Evolutionary conservation across 1,140 invertebrate species (phyloP), one percentile per base, ranked within the genome.

Genomic region (Venustaconcha ellipsiformis): DNA sequence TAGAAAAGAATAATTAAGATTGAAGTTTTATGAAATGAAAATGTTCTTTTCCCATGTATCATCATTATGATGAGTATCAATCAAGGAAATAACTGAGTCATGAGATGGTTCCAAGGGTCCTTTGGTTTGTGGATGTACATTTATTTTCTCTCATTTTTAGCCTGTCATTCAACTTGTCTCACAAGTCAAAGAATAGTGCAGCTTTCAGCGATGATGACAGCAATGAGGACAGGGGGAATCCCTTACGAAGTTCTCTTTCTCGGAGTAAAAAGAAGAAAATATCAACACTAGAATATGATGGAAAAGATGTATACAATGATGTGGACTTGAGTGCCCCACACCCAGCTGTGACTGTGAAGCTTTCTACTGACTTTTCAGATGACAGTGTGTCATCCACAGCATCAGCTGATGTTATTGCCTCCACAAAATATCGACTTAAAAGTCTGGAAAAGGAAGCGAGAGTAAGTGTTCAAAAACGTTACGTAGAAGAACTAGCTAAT

Each of bases 391-490:
- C 84, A 1, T 86, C 82, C n/a, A 79, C 80, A 20, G 78, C 79
- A n/a, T 88, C 87, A 26, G 83, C 82, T 26, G 86, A 88, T 74
- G 75, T 88, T 68, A 80, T 88, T 56, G 84, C 84, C 37, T 82
- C 87, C 58, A 81, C 86, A 56, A 87, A 85, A 78, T 85, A 87
- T 68, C 81, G 87, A 72, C 78, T 88, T 17, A 82, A 81, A 65
- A 87, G 74, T 75, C 72, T 88, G 63, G 87, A 88, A 65, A 87
- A 82, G 71, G 87, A 88, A 68, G 87, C 86, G 15, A 79, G 86
- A 80, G 87, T 88, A 64, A 13, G 30, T 64, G 48, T 23, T 68
- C 58, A 59, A 17, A 15, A 59, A 17, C n/a, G 1, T 59, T 59
- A 15, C 58, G n/a, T 17, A 59, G 58, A 59, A 59, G 15, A n/a